Percentiles rank a stretch among this genome's conserved stretches.
Evolutionary conservation across 2,888 invertebrate species (phyloP).

Genomic region (Eretmocerus hayati): DNA sequence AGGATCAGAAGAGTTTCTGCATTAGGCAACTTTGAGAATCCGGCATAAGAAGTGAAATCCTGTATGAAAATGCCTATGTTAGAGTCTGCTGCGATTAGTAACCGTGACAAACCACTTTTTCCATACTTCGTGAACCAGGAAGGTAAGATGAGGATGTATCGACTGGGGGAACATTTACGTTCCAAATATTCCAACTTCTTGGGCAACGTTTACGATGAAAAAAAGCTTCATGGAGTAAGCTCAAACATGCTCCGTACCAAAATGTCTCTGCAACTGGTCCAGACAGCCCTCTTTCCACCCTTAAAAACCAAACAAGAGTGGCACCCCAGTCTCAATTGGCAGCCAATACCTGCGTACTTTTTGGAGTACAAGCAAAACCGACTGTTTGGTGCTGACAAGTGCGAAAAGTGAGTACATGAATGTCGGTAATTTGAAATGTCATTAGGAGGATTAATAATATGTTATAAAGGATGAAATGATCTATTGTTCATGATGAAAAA

Average conservation of each 20-base stretch:
- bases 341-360: conserved; percentile 49
- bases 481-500: too few relatives aligned
- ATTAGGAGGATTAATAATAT: too few relatives aligned
- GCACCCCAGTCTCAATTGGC: conserved; percentile 56
- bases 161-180: conserved; percentile 48
- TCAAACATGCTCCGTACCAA: conserved; percentile 65
- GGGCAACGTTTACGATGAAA: conserved; percentile 45
- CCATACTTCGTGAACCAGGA: conserved; percentile 46
- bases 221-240: conserved; percentile 46
- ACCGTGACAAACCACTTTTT: too few relatives aligned
- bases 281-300: conserved; percentile 62
- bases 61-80: too few relatives aligned
- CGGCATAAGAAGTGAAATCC: too few relatives aligned
- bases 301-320: conserved; percentile 42
- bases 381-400: conserved; percentile 4
- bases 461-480: too few relatives aligned
- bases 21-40: too few relatives aligned
- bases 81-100: too few relatives aligned
- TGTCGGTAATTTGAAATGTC: too few relatives aligned
- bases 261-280: conserved; percentile 60
- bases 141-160: conserved; percentile 50
- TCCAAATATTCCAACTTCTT: conserved; percentile 46
- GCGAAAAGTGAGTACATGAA: conserved; percentile 12
- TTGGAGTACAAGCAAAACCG: neutral
- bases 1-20: too few relatives aligned